Evolutionary conservation across 2,797 vertebrate species (phyloP), one percentile per base, ranked within the genome.

Genomic region (Lagorchestes hirsutus): DNA sequence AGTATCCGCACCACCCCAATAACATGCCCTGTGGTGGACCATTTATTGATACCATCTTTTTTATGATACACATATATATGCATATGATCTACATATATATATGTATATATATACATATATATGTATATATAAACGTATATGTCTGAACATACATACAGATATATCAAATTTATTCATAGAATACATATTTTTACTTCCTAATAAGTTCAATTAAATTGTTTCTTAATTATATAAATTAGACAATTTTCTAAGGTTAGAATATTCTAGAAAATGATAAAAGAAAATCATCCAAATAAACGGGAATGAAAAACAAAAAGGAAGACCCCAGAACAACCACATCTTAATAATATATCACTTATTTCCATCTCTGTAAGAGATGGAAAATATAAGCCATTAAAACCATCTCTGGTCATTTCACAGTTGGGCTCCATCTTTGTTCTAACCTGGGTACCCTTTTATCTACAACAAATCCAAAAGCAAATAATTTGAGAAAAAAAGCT

Each of bases 371-470:
- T 90, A 97, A 94, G 0, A 95, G 67, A 24, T 90, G 28, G 40
- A 95, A 95, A 96, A 94, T 54, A 93, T 94, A 96, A 93, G 90
- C 56, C 59, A 90, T 55, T 16, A 94, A 91, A 74, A 95, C 56
- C 54, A 59, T 90, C 55, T 94, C 40, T 92, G 87, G 91, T 90
- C 59, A 74, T 54, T 93, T 97, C 87, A 40, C 59, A 55, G 91
- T 46, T 54, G 92, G 96, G 91, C 1, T 74, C 93, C 92, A 95
- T 18, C 18, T 96, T 92, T 55, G n/a, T 55, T 96, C 97, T 96
- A 95, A 97, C 94, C 93, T 93, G 54, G 28, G 54, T 93, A 56
- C 34, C 59, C 59, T 97, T 95, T 95, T 92, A 93, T 67, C 91
- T 93, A 95, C 0, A 91, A 54, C 10, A 93, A 92, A 91, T 55